These are phyloP conservation scores for Heteromyza rotundicornis DNA, from an alignment of 2,888 invertebrate species.

Conservation along the genomic window DNA sequence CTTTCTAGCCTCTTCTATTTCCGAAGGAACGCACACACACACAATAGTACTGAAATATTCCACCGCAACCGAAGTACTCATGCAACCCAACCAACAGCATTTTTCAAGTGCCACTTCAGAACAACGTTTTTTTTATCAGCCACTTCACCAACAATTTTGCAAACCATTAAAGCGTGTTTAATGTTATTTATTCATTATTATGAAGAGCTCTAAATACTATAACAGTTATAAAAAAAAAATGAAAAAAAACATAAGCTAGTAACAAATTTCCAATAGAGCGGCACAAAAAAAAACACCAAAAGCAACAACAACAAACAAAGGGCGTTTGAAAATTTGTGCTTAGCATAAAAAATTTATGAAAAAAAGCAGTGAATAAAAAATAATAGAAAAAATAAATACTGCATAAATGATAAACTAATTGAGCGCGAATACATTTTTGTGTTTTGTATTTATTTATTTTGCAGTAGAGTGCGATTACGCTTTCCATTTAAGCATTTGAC, in stretches of 20 bases:
- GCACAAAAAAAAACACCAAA: too few relatives aligned
- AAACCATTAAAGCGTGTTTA: slow-evolving; percentile 53
- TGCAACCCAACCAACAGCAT: too few relatives aligned
- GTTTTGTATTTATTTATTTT: slow-evolving; percentile 2
- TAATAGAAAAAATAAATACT: background rate
- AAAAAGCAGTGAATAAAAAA: background rate
- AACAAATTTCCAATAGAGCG: background rate
- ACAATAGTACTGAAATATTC: too few relatives aligned
- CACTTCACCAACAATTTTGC: slow-evolving; percentile 23
- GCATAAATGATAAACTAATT: background rate
- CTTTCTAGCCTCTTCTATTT: too few relatives aligned
- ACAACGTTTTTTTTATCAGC: background rate
- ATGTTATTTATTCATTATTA: slow-evolving; percentile 56
- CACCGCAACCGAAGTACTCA: too few relatives aligned
- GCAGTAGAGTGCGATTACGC: background rate
- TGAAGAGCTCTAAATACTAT: slow-evolving; percentile 42
- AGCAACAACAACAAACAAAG: too few relatives aligned
- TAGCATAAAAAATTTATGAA: background rate
- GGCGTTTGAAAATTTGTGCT: too few relatives aligned
- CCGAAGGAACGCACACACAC: too few relatives aligned
- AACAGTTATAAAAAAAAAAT: slow-evolving; percentile 23
- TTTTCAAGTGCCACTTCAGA: background rate
- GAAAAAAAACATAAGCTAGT: background rate
- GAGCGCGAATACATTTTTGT: background rate
- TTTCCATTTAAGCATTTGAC: background rate